Evolutionary conservation across 2,797 vertebrate genomes (phyloP).

Genomic region (Hydrophis major): DNA sequence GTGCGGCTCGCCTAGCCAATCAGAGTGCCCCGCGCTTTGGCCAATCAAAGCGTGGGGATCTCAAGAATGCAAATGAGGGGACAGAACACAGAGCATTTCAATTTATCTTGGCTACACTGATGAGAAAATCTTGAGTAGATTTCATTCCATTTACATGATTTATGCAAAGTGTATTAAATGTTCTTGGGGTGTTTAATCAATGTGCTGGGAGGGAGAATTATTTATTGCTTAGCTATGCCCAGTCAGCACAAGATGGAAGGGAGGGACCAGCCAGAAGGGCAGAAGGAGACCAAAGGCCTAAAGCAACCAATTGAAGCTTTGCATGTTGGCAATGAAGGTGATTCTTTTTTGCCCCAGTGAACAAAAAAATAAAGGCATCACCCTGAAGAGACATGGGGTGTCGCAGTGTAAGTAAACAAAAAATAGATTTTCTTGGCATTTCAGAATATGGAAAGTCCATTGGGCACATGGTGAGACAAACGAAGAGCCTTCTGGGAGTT

Average conservation of each 20-base stretch:
- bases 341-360: not conserved
- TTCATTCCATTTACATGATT: constrained; percentile 22
- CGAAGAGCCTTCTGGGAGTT: not conserved
- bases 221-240: not conserved
- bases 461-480: not conserved
- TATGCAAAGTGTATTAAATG: constrained; percentile 4
- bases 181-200: not conserved
- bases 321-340: not conserved
- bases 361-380: not conserved
- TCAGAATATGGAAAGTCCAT: not conserved
- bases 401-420: not conserved
- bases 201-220: not conserved
- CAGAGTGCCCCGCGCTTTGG: no score
- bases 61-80: no score
- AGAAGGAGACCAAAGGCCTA: not conserved
- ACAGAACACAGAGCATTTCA: not conserved
- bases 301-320: not conserved
- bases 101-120: not conserved
- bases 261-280: not conserved
- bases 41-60: no score
- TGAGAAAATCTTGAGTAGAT: not conserved
- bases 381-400: not conserved
- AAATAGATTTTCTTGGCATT: not conserved
- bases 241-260: not conserved
- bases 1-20: no score